These are phyloP conservation scores for Nothoprocta pentlandii DNA, from an alignment of 2,113 vertebrate genomes.

Conservation along the genomic window DNA sequence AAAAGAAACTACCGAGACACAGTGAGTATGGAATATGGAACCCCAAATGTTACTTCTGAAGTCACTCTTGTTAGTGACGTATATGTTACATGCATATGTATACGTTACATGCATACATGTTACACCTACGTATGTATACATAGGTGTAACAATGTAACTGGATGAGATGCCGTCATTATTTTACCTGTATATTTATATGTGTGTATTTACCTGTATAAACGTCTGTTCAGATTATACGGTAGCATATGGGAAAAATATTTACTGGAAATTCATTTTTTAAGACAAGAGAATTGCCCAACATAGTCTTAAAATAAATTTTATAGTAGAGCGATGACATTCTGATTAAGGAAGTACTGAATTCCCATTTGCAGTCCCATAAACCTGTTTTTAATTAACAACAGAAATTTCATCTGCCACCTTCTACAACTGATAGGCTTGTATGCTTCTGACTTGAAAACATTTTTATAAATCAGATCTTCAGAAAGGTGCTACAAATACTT, in stretches of 20 bases:
- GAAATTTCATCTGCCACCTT: neutral
- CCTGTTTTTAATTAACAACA: neutral
- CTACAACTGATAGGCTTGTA: neutral
- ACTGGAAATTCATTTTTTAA: neutral
- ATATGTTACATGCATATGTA: neutral
- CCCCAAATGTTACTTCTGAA: neutral
- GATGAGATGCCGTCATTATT: neutral
- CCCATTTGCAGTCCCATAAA: neutral
- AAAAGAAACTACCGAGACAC: neutral
- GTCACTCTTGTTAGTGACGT: neutral
- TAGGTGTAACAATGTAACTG: neutral
- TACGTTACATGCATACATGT: neutral
- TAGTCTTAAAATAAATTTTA: neutral
- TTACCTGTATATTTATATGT: neutral
- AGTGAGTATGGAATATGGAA: neutral
- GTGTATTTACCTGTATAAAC: neutral
- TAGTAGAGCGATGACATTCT: neutral
- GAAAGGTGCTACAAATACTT: neutral
- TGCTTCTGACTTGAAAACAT: neutral
- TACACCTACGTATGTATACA: no score
- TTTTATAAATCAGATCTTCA: neutral
- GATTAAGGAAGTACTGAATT: neutral
- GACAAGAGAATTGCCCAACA: neutral
- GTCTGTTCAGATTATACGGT: neutral
- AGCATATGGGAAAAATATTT: neutral